These are phyloP conservation scores for Oplegnathus fasciatus DNA, from an alignment of 2,113 vertebrate species.

Conservation along the genomic window DNA sequence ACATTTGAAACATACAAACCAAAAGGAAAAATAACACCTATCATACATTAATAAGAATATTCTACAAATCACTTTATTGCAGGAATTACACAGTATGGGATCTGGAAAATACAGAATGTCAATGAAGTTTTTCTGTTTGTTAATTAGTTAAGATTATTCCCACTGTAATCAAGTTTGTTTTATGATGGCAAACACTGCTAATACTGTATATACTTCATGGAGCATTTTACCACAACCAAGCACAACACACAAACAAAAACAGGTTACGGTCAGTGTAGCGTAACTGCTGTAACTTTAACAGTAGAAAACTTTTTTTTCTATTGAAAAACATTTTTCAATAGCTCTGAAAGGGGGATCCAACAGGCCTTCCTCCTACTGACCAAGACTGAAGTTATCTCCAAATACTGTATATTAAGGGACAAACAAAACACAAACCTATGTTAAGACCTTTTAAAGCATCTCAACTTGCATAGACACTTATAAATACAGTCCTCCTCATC, in stretches of 20 bases:
- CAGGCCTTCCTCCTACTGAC: not conserved
- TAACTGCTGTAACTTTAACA: slow-evolving; percentile 18
- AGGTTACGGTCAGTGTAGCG: slow-evolving; percentile 25
- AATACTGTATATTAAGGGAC: slow-evolving; percentile 11
- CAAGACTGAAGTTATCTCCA: not conserved
- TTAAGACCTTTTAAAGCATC: slow-evolving; percentile 33
- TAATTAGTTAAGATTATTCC: slow-evolving; percentile 37
- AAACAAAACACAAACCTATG: slow-evolving; percentile 1
- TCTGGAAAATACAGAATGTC: slow-evolving; percentile 46
- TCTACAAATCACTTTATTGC: slow-evolving; percentile 77
- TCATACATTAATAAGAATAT: slow-evolving; percentile 25
- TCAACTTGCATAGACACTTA: slow-evolving; percentile 29
- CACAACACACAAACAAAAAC: slow-evolving; percentile 26
- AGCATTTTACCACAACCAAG: slow-evolving; percentile 32
- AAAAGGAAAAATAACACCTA: not conserved
- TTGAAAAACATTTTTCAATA: slow-evolving; percentile 39
- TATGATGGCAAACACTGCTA: slow-evolving; percentile 22
- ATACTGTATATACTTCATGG: slow-evolving; percentile 28
- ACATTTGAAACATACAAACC: not conserved
- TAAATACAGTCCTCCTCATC: slow-evolving; percentile 19
- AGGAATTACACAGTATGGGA: slow-evolving; percentile 66
- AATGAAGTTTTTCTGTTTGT: slow-evolving; percentile 30
- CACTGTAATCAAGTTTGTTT: slow-evolving; percentile 24
- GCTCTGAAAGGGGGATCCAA: slow-evolving; percentile 21
- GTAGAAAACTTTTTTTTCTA: slow-evolving; percentile 7